These are phyloP conservation scores for Latrodectus elegans DNA, from an alignment of 2,888 invertebrate species.

Conservation along the genomic window DNA sequence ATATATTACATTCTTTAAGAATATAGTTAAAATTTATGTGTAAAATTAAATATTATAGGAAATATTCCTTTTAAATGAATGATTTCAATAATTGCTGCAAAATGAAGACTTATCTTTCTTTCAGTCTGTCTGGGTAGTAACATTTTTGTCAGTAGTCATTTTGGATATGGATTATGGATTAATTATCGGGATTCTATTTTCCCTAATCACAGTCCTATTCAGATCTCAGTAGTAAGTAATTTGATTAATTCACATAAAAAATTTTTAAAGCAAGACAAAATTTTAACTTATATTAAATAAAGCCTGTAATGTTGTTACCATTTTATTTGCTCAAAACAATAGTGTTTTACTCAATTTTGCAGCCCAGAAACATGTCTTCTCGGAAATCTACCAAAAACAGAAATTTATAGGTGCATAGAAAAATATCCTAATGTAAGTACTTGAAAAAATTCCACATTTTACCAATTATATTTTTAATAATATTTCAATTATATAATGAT, in stretches of 20 bases:
- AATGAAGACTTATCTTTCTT: not conserved
- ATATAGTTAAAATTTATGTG: too few relatives aligned
- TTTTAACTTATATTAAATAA: not conserved
- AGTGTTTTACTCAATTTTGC: not conserved
- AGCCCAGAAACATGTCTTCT: conserved; percentile 82
- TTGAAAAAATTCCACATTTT: not conserved
- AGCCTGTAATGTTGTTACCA: not conserved
- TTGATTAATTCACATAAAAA: not conserved
- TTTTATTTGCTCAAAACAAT: not conserved
- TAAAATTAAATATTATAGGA: too few relatives aligned
- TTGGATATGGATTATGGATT: conserved; percentile 89
- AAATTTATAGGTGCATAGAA: conserved; percentile 84
- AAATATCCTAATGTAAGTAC: conserved; percentile 78
- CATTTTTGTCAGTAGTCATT: conserved; percentile 85
- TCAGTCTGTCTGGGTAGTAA: conserved; percentile 83
- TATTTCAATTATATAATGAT: too few relatives aligned
- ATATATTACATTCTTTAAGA: too few relatives aligned
- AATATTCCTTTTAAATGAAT: too few relatives aligned
- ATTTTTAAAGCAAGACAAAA: not conserved
- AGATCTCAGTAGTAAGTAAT: conserved; percentile 77
- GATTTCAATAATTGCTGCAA: too few relatives aligned
- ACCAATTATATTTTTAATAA: too few relatives aligned
- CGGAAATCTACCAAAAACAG: conserved; percentile 83
- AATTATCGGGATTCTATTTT: conserved; percentile 83
- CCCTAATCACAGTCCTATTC: conserved; percentile 83